Conservation (phyloP, 1,140 invertebrate genomes). For the Antheraea mylitta region DNA sequence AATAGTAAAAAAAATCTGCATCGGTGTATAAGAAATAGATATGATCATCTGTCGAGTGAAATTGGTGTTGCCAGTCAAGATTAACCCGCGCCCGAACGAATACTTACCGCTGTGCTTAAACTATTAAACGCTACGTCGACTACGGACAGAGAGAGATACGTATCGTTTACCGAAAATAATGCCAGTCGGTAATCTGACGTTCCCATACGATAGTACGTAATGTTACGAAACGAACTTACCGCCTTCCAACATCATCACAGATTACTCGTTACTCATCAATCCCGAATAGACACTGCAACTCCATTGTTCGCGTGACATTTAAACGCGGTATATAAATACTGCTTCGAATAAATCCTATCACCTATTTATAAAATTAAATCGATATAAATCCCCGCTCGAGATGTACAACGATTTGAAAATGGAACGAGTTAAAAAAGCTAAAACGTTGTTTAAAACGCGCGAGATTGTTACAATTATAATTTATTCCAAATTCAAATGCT, state of each 20-base stretch:
- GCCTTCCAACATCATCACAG: constrained; percentile 48
- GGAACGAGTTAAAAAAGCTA: background rate
- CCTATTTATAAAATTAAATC: constrained; percentile 46
- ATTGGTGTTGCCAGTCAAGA: constrained; percentile 57
- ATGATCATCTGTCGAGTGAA: constrained; percentile 32
- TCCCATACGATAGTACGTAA: constrained; percentile 41
- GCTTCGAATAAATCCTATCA: constrained; percentile 57
- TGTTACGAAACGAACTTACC: constrained; percentile 62
- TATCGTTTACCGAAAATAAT: constrained; percentile 74
- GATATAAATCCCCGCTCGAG: background rate
- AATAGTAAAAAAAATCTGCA: constrained; percentile 8
- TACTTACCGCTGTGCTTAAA: constrained; percentile 42
- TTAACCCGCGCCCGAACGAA: constrained; percentile 33
- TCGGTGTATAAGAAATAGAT: constrained; percentile 27
- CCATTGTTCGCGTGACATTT: constrained; percentile 76
- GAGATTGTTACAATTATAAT: constrained; percentile 34
- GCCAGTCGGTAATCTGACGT: constrained; percentile 54
- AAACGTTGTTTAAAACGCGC: background rate
- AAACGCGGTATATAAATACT: constrained; percentile 70
- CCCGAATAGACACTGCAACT: constrained; percentile 62
- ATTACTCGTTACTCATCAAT: constrained; percentile 74
- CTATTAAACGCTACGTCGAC: constrained; percentile 61
- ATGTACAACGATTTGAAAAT: background rate
- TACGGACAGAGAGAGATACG: constrained; percentile 58
- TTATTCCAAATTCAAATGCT: constrained; percentile 55